Percentiles rank a stretch among this genome's conserved stretches.
Evolutionary conservation across 2,113 vertebrate species (phyloP).

Genomic region (Bungarus multicinctus): DNA sequence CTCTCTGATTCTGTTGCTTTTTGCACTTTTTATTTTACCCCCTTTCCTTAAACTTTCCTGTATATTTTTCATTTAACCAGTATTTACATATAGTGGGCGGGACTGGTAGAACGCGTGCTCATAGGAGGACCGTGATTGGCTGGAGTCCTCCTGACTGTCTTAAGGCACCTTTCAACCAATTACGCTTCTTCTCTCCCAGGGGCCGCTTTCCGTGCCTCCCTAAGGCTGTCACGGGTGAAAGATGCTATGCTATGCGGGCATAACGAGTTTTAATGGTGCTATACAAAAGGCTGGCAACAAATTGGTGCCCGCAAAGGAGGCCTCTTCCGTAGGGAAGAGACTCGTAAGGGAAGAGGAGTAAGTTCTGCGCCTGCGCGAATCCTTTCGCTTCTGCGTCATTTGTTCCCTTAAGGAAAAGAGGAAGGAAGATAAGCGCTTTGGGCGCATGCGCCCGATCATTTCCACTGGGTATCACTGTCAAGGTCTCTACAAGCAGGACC

Average conservation of each 20-base stretch:
- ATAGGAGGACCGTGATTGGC: not conserved
- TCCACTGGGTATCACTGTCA: rapidly evolving
- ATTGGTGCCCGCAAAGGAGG: not conserved
- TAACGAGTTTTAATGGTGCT: not conserved
- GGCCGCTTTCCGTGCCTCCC: too few species aligned
- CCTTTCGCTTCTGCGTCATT: not conserved
- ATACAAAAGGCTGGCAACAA: not conserved
- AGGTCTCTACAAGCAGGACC: rapidly evolving
- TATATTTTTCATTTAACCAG: not conserved
- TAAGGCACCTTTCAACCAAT: not conserved
- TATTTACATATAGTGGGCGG: not conserved
- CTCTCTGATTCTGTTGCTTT: not conserved
- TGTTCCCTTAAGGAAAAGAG: not conserved
- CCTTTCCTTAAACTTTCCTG: not conserved
- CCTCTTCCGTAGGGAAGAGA: not conserved
- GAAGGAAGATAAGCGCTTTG: rapidly evolving
- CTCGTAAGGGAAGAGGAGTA: rapidly evolving
- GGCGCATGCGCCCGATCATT: not conserved
- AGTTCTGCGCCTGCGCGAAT: not conserved
- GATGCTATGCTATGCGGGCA: too few species aligned
- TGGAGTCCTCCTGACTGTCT: not conserved
- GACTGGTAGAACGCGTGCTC: not conserved
- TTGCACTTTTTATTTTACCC: not conserved
- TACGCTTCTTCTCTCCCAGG: not conserved
- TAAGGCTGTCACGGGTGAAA: not conserved